These are phyloP conservation scores for Diarsia rubi DNA, from an alignment of 2,888 invertebrate species.

Conservation along the genomic window DNA sequence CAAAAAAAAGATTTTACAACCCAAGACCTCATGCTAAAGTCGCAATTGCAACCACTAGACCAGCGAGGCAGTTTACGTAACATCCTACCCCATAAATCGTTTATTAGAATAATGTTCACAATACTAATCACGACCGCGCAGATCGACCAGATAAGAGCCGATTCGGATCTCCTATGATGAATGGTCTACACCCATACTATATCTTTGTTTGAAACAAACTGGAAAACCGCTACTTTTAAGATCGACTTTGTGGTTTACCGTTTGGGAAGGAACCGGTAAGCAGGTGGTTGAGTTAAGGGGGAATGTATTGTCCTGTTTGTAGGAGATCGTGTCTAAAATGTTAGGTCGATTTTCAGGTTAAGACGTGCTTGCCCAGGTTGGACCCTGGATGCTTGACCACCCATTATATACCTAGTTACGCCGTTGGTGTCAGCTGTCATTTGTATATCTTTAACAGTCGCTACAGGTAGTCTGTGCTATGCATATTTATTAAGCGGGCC, in stretches of 20 bases:
- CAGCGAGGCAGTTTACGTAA: constrained; percentile 53
- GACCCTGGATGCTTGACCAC: too few species aligned
- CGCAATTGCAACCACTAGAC: too few species aligned
- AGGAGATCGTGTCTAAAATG: too few species aligned
- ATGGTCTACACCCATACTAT: constrained; percentile 78
- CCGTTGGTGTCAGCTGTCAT: too few species aligned
- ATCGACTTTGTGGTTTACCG: constrained; percentile 43
- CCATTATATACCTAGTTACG: too few species aligned
- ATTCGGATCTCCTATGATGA: constrained; percentile 83
- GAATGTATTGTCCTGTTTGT: neutral
- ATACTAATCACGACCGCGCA: constrained; percentile 80
- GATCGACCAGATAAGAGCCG: constrained; percentile 74
- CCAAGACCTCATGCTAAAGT: too few species aligned
- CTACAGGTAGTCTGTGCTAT: too few species aligned
- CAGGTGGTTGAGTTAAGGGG: neutral
- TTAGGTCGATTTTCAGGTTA: too few species aligned
- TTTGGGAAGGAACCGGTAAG: constrained; percentile 35
- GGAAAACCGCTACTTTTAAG: constrained; percentile 58
- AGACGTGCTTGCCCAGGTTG: too few species aligned
- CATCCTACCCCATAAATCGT: constrained; percentile 75
- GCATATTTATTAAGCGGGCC: too few species aligned
- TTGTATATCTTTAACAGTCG: too few species aligned
- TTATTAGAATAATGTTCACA: constrained; percentile 84
- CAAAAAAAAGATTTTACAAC: too few species aligned
- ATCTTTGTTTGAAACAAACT: constrained; percentile 78